Conservation (phyloP, 53 echinoderm and acorn worm species). For the Actinopyga echinites region DNA sequence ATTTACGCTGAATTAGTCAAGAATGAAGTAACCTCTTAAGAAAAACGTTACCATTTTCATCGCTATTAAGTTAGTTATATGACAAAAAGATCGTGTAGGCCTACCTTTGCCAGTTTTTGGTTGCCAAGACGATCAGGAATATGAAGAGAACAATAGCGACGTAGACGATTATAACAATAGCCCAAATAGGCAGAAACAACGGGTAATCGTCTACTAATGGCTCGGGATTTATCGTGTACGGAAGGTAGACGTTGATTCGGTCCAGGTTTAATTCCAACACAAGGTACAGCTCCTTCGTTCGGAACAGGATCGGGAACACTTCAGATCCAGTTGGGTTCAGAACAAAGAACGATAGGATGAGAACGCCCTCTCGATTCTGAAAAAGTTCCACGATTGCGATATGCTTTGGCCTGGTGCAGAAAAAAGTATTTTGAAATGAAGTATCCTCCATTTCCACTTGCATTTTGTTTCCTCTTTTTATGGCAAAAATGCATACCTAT, state of each 20-base stretch:
- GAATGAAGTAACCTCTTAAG: too few species aligned
- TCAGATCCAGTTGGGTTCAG: slow-evolving; percentile 75
- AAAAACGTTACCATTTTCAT: too few species aligned
- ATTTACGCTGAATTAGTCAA: too few species aligned
- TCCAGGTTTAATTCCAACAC: slow-evolving; percentile 71
- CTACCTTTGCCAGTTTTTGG: slow-evolving; percentile 63
- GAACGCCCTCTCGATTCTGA: slow-evolving; percentile 22
- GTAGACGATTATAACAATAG: slow-evolving; percentile 75
- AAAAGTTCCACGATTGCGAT: slow-evolving; percentile 60
- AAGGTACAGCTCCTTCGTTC: slow-evolving; percentile 75
- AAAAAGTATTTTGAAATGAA: not conserved
- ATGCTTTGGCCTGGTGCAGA: slow-evolving; percentile 54
- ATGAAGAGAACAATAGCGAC: slow-evolving; percentile 58
- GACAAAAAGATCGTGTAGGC: not conserved
- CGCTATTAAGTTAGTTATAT: too few species aligned
- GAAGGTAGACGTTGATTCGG: slow-evolving; percentile 13
- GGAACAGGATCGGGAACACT: slow-evolving; percentile 73
- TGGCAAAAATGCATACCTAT: too few species aligned
- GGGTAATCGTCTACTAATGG: slow-evolving; percentile 40
- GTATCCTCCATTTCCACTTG: not conserved
- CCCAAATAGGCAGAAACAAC: slow-evolving; percentile 76
- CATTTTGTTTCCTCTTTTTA: too few species aligned
- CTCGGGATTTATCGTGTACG: slow-evolving; percentile 47
- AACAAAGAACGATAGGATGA: slow-evolving; percentile 67
- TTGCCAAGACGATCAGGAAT: slow-evolving; percentile 58